Evolutionary conservation across 2,888 invertebrate genomes (phyloP), one percentile per base, ranked within the genome.

Genomic region (Rotaria socialis): DNA sequence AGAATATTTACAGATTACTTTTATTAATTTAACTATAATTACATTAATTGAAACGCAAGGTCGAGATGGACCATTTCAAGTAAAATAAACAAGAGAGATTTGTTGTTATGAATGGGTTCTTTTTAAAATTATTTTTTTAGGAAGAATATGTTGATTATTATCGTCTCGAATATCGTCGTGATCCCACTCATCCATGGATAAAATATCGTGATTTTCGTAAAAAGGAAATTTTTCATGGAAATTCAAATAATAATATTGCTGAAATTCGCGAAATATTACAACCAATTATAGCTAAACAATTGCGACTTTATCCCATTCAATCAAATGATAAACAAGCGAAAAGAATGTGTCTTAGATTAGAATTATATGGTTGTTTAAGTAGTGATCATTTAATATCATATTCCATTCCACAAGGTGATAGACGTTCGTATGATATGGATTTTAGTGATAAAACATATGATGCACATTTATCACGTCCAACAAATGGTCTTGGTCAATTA

Each of bases 261-360:
- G 94, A 94, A 89, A 94, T 95, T 90, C 93, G 94, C 88, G 93
- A 93, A 85, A 60, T 90, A 8, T 94, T 94, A 87, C 95, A 95
- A n/a, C 94, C 95, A 50, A 94, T 96, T 88, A 95, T 96, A 93
- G 96, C 95, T 41, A 94, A 94, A 88, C 94, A 94, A 91, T 93
- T 96, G 87, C 94, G 96, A 85, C 94, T 96, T 91, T 92, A 95
- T 86, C 96, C 96, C 0, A n/a, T 47, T 10, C 94, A 94, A 93
- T 95, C 95, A 90, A 93, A 94, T 88, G 94, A 95, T 90, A 93
- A 94, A 14, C 93, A 96, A 47, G 85, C 56, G 1, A 85, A 67
- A 87, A 96, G 95, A 0, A 95, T 96, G 85, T 96, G 96, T 92
- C 94, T 96, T 95, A 92, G 96, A 87, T 94, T 96, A 58, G 96